Conservation (phyloP, 2,888 invertebrate species). For the Pemphredon lugubris region DNA sequence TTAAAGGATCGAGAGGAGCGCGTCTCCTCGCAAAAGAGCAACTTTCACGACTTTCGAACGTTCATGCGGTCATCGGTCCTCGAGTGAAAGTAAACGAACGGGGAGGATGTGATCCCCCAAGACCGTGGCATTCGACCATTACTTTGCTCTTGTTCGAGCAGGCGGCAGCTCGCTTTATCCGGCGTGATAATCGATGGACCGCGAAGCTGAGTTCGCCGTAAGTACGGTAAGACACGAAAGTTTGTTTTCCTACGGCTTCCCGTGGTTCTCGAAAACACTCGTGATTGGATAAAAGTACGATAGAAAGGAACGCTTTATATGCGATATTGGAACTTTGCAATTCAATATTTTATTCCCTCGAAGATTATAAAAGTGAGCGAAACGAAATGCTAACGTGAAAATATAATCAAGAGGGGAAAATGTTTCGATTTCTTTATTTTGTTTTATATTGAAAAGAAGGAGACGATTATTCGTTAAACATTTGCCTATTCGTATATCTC, state of each 20-base stretch:
- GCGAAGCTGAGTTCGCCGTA: conserved; percentile 3
- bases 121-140: conserved; percentile 67
- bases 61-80: conserved; percentile 71
- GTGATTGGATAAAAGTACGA: background rate
- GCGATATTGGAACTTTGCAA: too few species aligned
- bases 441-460: too few species aligned
- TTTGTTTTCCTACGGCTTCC: background rate
- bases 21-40: conserved; percentile 26
- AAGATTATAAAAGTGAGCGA: too few species aligned
- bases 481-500: background rate
- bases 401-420: too few species aligned
- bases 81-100: conserved; percentile 72
- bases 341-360: too few species aligned
- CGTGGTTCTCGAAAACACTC: background rate
- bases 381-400: too few species aligned
- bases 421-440: too few species aligned
- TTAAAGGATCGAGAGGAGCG: conserved; percentile 35
- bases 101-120: conserved; percentile 58
- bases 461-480: background rate
- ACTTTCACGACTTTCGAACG: conserved; percentile 77
- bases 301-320: too few species aligned
- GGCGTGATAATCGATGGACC: conserved; percentile 34
- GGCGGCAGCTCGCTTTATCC: conserved; percentile 20
- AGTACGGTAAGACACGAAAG: background rate
- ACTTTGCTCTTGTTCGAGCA: conserved; percentile 25